Conservation (phyloP, 2,888 invertebrate species). For the Patella caerulea region DNA sequence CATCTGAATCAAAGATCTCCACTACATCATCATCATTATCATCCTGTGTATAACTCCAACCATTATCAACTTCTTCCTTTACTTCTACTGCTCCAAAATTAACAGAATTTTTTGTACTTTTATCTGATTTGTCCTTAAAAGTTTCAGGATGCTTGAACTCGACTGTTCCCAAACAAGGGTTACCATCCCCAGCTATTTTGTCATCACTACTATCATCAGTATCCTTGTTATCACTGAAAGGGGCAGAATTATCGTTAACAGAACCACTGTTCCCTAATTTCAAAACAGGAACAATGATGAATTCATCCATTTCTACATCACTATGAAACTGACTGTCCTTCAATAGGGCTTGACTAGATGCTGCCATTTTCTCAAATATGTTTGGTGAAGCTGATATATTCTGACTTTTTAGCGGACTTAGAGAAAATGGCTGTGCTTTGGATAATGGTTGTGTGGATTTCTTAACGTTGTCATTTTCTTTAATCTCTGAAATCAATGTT, state of each 20-base stretch:
- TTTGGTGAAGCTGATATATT: neutral
- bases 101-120: neutral
- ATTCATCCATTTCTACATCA: neutral
- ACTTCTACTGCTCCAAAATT: neutral
- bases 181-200: neutral
- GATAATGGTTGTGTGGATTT: neutral
- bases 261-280: neutral
- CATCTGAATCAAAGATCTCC: constrained; percentile 16
- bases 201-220: neutral
- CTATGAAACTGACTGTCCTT: neutral
- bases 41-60: neutral
- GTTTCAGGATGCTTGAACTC: neutral
- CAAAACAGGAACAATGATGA: neutral
- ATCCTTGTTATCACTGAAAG: neutral
- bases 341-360: neutral
- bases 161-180: neutral
- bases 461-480: neutral
- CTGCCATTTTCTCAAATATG: constrained; percentile 1
- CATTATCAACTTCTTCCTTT: neutral
- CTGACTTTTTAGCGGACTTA: neutral
- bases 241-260: neutral
- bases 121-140: neutral
- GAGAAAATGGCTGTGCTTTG: neutral
- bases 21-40: constrained; percentile 18
- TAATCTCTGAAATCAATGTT: neutral